These are phyloP conservation scores for Danio albolineatus DNA, from an alignment of 2,797 vertebrate genomes.

Conservation along the genomic window DNA sequence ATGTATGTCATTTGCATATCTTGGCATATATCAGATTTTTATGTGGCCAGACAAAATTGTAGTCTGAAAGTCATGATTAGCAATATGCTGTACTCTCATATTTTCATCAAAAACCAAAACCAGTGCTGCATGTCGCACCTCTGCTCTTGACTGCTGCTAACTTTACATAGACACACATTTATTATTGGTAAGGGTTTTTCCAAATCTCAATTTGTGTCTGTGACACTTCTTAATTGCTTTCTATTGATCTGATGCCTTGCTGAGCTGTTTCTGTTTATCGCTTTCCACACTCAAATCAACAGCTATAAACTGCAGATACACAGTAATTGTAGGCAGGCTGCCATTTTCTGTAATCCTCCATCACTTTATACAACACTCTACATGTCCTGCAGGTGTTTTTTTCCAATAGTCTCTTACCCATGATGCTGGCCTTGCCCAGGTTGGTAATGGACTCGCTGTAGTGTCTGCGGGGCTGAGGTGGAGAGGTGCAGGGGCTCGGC, in stretches of 20 bases:
- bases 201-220: slow-evolving; percentile 10
- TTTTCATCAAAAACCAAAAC: too few species aligned
- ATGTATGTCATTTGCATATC: too few species aligned
- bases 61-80: too few species aligned
- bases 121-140: too few species aligned
- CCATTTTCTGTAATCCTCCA: neutral
- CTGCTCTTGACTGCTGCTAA: too few species aligned
- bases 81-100: too few species aligned
- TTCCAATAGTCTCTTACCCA: slow-evolving; percentile 76
- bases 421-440: slow-evolving; percentile 94
- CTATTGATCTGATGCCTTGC: slow-evolving; percentile 58
- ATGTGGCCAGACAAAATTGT: too few species aligned
- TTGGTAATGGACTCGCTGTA: slow-evolving; percentile 95
- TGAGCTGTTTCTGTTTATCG: slow-evolving; percentile 29
- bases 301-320: neutral
- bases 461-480: slow-evolving; percentile 86
- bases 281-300: neutral
- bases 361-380: too few species aligned
- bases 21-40: too few species aligned
- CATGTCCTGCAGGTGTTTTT: neutral
- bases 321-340: slow-evolving; percentile 2
- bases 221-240: slow-evolving; percentile 49
- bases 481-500: slow-evolving; percentile 91
- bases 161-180: neutral
- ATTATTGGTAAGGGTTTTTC: neutral